phyloP scores from a whole-genome alignment of 2,113 vertebrate species.

The Thunnus thynnus region DNA sequence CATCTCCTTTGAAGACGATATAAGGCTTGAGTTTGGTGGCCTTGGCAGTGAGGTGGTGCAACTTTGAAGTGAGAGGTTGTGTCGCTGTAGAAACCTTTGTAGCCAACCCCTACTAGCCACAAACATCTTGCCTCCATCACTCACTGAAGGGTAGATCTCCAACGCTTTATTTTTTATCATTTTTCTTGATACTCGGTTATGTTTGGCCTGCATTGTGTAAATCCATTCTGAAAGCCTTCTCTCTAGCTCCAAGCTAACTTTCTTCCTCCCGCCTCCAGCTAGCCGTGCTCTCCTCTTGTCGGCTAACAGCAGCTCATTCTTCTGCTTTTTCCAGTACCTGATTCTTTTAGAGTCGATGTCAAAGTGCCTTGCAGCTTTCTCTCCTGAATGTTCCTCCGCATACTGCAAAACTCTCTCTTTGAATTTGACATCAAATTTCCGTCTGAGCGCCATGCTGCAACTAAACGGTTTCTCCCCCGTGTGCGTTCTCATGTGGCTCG shows the following conservation, averaged over 20 bases:
- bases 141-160: neutral
- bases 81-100: neutral
- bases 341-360: neutral
- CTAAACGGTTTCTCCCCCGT: no score
- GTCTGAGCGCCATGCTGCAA: neutral
- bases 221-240: neutral
- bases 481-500: no score
- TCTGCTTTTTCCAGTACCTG: neutral
- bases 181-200: fast-evolving
- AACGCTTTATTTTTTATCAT: neutral
- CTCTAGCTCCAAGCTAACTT: neutral
- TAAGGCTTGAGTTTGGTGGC: no score
- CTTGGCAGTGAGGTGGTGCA: neutral
- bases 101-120: neutral
- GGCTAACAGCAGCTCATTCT: neutral
- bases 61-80: neutral
- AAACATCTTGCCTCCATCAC: neutral
- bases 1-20: no score
- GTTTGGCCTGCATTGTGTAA: neutral
- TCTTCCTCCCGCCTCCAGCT: neutral
- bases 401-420: neutral
- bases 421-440: neutral
- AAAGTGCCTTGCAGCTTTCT: neutral
- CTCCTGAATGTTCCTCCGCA: neutral
- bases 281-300: neutral